phyloP scores from a whole-genome alignment of 2,797 vertebrate species.

The Lemur catta region DNA sequence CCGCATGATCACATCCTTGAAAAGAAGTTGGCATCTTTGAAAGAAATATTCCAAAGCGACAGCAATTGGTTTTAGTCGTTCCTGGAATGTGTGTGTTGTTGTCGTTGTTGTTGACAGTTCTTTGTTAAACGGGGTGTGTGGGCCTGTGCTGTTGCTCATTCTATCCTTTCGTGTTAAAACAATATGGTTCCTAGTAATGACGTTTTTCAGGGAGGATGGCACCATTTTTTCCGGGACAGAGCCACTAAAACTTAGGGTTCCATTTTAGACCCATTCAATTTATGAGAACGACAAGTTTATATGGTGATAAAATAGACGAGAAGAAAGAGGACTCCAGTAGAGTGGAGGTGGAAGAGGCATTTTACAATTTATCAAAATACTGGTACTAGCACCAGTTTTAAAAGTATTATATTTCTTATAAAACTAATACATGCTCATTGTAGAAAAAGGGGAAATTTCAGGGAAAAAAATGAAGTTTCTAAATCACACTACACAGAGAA shows the following conservation, averaged over 20 bases:
- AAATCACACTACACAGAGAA: background rate
- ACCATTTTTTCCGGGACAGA: background rate
- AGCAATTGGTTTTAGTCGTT: accelerated
- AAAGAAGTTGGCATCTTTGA: background rate
- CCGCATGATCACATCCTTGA: background rate
- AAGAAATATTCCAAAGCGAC: background rate
- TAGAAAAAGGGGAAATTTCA: background rate
- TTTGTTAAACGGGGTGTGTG: background rate
- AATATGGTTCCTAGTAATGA: background rate
- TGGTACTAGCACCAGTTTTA: background rate
- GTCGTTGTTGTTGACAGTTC: background rate
- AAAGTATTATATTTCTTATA: background rate
- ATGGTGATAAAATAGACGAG: background rate
- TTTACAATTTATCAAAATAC: background rate
- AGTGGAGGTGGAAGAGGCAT: background rate
- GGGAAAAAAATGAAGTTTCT: background rate
- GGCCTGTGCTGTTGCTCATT: background rate
- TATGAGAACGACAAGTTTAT: background rate
- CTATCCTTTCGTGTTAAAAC: background rate
- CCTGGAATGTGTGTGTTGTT: background rate
- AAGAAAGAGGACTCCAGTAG: background rate
- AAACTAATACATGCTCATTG: background rate
- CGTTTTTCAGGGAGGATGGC: background rate
- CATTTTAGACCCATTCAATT: background rate
- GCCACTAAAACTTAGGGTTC: background rate